These are phyloP conservation scores for Lepetodrilus schrolli DNA, from an alignment of 2,888 invertebrate genomes.

Conservation along the genomic window DNA sequence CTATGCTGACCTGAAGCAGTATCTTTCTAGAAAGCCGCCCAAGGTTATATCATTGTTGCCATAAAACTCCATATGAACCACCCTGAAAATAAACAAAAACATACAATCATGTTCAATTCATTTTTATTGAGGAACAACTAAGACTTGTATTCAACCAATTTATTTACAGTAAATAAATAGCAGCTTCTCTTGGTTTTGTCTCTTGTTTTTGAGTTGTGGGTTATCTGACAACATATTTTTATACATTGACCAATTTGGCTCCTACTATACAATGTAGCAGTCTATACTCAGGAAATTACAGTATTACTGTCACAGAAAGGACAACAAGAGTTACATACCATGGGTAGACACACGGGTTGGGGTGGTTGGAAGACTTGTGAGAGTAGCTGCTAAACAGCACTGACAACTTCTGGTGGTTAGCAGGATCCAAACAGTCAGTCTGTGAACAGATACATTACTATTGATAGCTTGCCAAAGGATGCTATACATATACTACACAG, in stretches of 20 bases:
- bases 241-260: too few species aligned
- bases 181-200: too few species aligned
- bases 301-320: not conserved
- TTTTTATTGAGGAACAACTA: not conserved
- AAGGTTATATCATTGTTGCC: slow-evolving; percentile 95
- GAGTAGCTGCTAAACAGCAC: slow-evolving; percentile 93
- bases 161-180: too few species aligned
- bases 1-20: slow-evolving; percentile 85
- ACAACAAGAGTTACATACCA: slow-evolving; percentile 79
- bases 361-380: slow-evolving; percentile 84
- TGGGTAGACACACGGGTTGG: slow-evolving; percentile 92
- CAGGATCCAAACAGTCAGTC: slow-evolving; percentile 75
- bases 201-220: too few species aligned
- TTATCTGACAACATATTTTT: too few species aligned
- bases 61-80: slow-evolving; percentile 95
- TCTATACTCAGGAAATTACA: not conserved
- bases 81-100: slow-evolving; percentile 77
- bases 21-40: slow-evolving; percentile 93
- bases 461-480: too few species aligned
- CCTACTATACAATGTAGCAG: too few species aligned
- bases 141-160: too few species aligned
- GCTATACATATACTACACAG: too few species aligned
- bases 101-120: not conserved
- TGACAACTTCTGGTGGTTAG: slow-evolving; percentile 84
- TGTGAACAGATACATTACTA: slow-evolving; percentile 35